Evolutionary conservation across 2,888 invertebrate genomes (phyloP).

Genomic region (Clepsis dumicolana): DNA sequence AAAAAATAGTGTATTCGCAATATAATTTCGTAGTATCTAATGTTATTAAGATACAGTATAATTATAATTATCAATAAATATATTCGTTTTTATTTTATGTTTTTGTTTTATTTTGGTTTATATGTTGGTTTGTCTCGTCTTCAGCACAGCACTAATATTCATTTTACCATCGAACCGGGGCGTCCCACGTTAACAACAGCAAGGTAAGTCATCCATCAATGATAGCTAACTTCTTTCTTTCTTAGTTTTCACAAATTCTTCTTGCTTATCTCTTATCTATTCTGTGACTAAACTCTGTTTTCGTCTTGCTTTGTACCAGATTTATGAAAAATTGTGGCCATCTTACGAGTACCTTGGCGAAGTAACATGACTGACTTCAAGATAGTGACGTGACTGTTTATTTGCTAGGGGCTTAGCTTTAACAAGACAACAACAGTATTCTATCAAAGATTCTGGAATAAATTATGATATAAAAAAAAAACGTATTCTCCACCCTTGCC

Average conservation of each 20-base stretch:
- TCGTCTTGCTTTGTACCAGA: conserved; percentile 32
- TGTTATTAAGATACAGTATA: conserved; percentile 71
- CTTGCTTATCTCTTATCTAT: conserved; percentile 13
- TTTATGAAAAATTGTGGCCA: conserved; percentile 19
- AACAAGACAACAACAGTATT: too few relatives aligned
- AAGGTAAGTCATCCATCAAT: conserved; percentile 33
- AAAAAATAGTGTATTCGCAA: conserved; percentile 60
- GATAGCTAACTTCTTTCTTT: conserved; percentile 31
- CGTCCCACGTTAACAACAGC: conserved; percentile 16
- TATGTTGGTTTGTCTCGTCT: conserved; percentile 56
- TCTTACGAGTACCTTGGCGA: background rate
- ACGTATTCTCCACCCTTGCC: too few relatives aligned
- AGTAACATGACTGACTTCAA: too few relatives aligned
- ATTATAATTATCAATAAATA: conserved; percentile 82
- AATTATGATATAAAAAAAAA: too few relatives aligned
- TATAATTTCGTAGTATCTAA: conserved; percentile 69
- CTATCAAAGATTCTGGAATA: too few relatives aligned
- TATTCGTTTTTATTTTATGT: conserved; percentile 85
- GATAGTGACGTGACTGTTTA: too few relatives aligned
- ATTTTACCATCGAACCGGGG: conserved; percentile 14
- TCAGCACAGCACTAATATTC: conserved; percentile 34
- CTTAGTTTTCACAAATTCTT: conserved; percentile 17
- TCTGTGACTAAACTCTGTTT: conserved; percentile 19
- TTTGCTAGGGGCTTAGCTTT: too few relatives aligned
- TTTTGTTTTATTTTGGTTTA: conserved; percentile 81